A percentile compares a stretch with the other conserved stretches of the same genome.
These are phyloP conservation scores for Nansenia antarctica DNA, from an alignment of 2,113 vertebrate species.

Conservation along the genomic window DNA sequence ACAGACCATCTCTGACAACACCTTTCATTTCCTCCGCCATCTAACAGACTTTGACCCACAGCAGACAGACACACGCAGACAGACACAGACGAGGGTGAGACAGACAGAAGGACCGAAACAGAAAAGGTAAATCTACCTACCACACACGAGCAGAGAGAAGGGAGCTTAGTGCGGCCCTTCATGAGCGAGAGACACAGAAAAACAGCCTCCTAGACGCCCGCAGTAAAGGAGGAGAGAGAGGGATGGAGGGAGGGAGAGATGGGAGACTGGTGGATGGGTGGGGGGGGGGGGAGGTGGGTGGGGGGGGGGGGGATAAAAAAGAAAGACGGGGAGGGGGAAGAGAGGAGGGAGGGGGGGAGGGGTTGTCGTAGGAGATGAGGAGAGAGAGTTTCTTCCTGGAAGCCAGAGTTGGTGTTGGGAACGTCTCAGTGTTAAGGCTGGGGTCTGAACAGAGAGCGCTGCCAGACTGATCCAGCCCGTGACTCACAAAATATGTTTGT, in stretches of 20 bases:
- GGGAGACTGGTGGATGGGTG: neutral
- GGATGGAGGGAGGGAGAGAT: constrained; percentile 10
- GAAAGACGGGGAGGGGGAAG: constrained; percentile 1
- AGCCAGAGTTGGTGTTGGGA: constrained; percentile 65
- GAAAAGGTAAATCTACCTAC: constrained; percentile 68
- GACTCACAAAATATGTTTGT: constrained; percentile 76
- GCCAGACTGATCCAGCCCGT: constrained; percentile 61
- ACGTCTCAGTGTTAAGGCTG: constrained; percentile 57
- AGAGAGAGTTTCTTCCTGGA: constrained; percentile 70
- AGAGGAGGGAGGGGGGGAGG: neutral
- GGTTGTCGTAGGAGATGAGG: constrained; percentile 42
- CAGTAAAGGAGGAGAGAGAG: constrained; percentile 60
- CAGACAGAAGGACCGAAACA: neutral
- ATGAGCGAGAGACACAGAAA: constrained; percentile 79
- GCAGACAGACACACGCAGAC: no score
- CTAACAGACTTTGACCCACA: constrained; percentile 60
- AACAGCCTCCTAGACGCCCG: constrained; percentile 76
- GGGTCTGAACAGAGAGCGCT: constrained; percentile 62
- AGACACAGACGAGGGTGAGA: constrained; percentile 27
- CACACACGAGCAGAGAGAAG: constrained; percentile 82
- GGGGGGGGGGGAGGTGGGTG: neutral
- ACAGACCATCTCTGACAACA: constrained; percentile 17
- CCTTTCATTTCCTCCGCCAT: constrained; percentile 44
- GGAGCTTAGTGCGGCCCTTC: constrained; percentile 82
- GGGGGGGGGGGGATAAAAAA: neutral